These are phyloP conservation scores for Polydrusus pterygomalis DNA, from an alignment of 2,888 invertebrate genomes.

Conservation along the genomic window DNA sequence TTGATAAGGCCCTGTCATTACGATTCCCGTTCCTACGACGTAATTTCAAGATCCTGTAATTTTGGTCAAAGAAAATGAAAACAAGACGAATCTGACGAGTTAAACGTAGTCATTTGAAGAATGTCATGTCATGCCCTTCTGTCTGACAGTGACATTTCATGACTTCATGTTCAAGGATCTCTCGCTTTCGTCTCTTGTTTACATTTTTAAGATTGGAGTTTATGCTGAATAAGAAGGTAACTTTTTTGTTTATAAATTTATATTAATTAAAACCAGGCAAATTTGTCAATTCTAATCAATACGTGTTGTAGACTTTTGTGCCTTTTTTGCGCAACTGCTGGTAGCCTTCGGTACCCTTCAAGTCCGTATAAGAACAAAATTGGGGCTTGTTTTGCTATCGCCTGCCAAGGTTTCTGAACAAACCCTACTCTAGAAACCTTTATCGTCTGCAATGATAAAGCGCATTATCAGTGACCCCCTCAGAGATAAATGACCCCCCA, in stretches of 20 bases:
- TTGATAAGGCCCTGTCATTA: no score
- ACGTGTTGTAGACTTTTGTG: no score
- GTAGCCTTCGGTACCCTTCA: background rate
- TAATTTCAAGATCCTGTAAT: no score
- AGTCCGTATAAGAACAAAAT: constrained; percentile 43
- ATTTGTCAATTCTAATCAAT: background rate
- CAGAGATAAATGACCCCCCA: constrained; percentile 65
- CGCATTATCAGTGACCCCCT: constrained; percentile 64
- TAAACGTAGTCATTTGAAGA: constrained; percentile 2
- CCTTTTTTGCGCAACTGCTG: background rate
- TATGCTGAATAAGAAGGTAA: background rate
- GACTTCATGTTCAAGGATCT: no score
- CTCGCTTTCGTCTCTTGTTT: no score
- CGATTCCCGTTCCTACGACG: no score
- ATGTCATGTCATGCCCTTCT: background rate
- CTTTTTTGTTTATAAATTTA: background rate
- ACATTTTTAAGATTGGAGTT: background rate
- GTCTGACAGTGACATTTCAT: no score
- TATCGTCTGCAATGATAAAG: constrained; percentile 61
- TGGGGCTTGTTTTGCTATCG: constrained; percentile 64
- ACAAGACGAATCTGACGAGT: background rate
- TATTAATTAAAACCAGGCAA: background rate
- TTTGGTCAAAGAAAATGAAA: background rate
- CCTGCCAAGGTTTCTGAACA: no score
- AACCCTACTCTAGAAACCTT: no score